phyloP scores from a whole-genome alignment of 2,113 vertebrate genomes.

The Bufo bufo region DNA sequence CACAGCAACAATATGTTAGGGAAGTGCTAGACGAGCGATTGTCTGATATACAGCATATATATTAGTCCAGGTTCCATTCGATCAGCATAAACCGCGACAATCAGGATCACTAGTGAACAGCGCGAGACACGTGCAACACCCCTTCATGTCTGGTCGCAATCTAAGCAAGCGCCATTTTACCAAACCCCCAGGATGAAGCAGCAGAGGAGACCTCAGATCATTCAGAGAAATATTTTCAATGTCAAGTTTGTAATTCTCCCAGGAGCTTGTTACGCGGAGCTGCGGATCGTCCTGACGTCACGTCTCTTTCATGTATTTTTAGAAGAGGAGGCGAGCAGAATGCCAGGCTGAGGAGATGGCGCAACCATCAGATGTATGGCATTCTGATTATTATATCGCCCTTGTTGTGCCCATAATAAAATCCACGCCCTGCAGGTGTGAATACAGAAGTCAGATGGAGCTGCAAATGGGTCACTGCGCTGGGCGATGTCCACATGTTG shows the following conservation, averaged over 20 bases:
- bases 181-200: background rate
- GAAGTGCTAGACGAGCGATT: background rate
- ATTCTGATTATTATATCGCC: background rate
- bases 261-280: background rate
- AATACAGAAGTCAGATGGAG: background rate
- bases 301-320: constrained; percentile 29
- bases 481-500: no score
- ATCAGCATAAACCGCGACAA: no score
- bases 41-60: background rate
- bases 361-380: background rate
- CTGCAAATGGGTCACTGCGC: no score
- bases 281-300: background rate
- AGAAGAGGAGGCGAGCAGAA: background rate
- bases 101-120: background rate
- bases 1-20: no score
- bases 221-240: background rate
- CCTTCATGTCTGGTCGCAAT: background rate
- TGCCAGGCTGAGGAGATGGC: background rate
- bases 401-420: background rate
- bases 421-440: no score
- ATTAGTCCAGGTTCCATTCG: background rate
- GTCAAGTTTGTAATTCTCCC: background rate
- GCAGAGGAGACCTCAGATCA: background rate
- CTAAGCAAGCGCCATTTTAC: background rate
- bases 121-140: background rate